Percentiles rank a stretch among this genome's conserved stretches.
These are phyloP conservation scores for Montipora capricornis DNA, from an alignment of 64 coral and sea anemone genomes.

Conservation along the genomic window DNA sequence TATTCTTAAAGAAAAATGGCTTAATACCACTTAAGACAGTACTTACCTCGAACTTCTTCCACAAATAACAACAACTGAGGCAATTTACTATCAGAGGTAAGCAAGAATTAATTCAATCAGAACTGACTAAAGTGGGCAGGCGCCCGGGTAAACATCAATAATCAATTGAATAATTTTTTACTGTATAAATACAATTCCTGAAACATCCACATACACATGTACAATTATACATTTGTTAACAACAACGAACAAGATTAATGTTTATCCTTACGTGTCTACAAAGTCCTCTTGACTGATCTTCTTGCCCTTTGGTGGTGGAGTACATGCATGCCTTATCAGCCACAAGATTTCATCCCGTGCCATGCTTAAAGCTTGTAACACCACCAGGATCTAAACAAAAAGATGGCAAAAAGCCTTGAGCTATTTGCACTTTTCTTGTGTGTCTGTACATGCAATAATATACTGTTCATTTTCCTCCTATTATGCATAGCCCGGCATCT, in stretches of 20 bases:
- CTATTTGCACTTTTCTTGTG: neutral
- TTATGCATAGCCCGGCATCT: too few relatives aligned
- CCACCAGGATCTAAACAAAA: constrained; percentile 77
- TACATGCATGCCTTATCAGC: constrained; percentile 81
- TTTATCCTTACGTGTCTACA: constrained; percentile 72
- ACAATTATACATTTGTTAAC: too few relatives aligned
- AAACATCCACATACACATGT: neutral
- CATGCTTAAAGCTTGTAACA: constrained; percentile 78
- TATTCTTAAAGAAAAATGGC: neutral
- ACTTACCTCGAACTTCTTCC: constrained; percentile 87
- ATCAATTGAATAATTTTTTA: too few relatives aligned
- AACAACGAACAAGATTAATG: too few relatives aligned
- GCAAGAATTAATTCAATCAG: neutral
- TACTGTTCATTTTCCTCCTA: too few relatives aligned
- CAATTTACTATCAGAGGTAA: constrained; percentile 65
- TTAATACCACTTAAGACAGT: neutral
- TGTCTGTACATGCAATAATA: too few relatives aligned
- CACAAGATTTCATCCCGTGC: constrained; percentile 89
- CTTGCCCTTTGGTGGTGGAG: constrained; percentile 78
- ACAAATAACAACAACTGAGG: constrained; percentile 84
- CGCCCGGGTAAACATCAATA: too few relatives aligned
- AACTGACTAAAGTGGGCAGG: neutral
- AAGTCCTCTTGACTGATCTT: constrained; percentile 92
- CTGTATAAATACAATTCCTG: neutral
- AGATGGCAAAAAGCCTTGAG: neutral